Conservation (phyloP, 2,113 vertebrate genomes). For the Heterotis niloticus region DNA sequence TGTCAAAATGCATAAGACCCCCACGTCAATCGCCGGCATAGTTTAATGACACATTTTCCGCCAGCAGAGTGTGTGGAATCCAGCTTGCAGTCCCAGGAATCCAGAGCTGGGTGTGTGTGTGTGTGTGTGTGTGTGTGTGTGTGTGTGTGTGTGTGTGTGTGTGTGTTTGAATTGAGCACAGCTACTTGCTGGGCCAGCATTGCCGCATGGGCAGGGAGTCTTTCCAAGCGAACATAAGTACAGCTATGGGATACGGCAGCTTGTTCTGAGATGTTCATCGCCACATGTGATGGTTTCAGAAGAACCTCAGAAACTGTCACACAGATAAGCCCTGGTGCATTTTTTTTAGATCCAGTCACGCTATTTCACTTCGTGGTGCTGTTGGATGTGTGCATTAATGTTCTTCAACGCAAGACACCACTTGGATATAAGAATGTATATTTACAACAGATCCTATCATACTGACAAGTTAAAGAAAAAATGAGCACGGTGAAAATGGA, state of each 20-base stretch:
- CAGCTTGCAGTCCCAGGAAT: not conserved
- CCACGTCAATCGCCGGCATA: constrained; percentile 9
- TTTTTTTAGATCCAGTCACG: too few species aligned
- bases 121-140: constrained; percentile 1
- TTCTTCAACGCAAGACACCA: too few species aligned
- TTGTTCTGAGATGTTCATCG: not conserved
- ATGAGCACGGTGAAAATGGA: not conserved
- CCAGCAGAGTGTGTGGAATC: too few species aligned
- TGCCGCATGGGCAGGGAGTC: not conserved
- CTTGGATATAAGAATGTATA: not conserved
- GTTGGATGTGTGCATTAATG: too few species aligned
- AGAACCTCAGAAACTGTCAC: not conserved
- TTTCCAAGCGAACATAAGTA: not conserved
- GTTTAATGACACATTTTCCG: constrained; percentile 24
- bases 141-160: not conserved
- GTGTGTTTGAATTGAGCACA: not conserved
- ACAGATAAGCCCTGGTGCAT: too few species aligned
- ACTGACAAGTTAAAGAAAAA: not conserved
- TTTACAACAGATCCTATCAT: not conserved
- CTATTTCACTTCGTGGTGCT: too few species aligned
- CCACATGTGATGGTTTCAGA: not conserved
- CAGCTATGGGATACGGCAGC: not conserved
- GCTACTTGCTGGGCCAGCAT: not conserved
- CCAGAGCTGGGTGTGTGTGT: not conserved
- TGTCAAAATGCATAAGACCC: constrained; percentile 20